These are phyloP conservation scores for Thymelicus sylvestris DNA, from an alignment of 2,888 invertebrate species.

Conservation along the genomic window DNA sequence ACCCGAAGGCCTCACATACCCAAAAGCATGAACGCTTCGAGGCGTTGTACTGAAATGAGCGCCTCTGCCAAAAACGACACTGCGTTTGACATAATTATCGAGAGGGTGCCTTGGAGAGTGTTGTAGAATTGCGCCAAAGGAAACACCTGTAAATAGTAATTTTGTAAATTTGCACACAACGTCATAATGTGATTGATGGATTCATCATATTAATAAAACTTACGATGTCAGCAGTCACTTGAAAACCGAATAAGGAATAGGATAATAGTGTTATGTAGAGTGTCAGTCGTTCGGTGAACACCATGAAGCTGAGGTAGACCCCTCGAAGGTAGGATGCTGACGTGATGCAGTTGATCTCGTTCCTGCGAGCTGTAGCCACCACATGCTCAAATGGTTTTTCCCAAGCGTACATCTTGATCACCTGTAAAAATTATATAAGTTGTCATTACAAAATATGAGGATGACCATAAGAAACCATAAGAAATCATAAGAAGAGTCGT, in stretches of 20 bases:
- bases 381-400: slow-evolving; percentile 95
- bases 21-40: slow-evolving; percentile 85
- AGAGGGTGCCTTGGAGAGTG: slow-evolving; percentile 85
- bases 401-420: slow-evolving; percentile 99
- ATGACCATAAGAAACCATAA: too few species aligned
- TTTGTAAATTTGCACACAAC: slow-evolving; percentile 21
- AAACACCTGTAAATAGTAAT: slow-evolving; percentile 76
- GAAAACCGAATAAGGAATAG: slow-evolving; percentile 88
- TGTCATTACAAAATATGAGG: too few species aligned
- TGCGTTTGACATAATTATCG: slow-evolving; percentile 86
- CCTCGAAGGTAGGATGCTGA: slow-evolving; percentile 87
- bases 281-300: slow-evolving; percentile 94
- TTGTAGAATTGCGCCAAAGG: slow-evolving; percentile 87
- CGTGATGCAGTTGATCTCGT: slow-evolving; percentile 86
- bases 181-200: slow-evolving; percentile 3
- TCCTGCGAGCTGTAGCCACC: slow-evolving; percentile 90
- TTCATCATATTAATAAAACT: slow-evolving; percentile 45
- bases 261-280: slow-evolving; percentile 92
- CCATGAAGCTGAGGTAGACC: slow-evolving; percentile 88
- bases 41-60: slow-evolving; percentile 84
- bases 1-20: slow-evolving; percentile 66
- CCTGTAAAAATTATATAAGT: slow-evolving; percentile 78
- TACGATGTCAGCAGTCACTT: slow-evolving; percentile 83
- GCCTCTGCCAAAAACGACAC: slow-evolving; percentile 86
- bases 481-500: too few species aligned